Percentiles rank a stretch among this genome's conserved stretches.
These are phyloP conservation scores for Cnemophilus loriae DNA, from an alignment of 2,113 vertebrate genomes.

Conservation along the genomic window DNA sequence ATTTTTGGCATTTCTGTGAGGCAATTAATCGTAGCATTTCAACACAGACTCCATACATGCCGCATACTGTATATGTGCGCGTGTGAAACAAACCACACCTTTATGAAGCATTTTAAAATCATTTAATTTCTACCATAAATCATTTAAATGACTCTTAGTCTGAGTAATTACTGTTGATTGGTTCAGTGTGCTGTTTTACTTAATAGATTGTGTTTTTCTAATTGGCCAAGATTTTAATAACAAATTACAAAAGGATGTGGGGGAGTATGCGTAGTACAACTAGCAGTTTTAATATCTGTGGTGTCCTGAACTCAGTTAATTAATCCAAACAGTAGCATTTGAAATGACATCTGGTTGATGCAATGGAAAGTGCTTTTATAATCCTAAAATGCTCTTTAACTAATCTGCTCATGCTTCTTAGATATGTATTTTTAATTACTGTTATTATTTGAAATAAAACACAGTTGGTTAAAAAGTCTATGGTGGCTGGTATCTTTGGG, in stretches of 20 bases:
- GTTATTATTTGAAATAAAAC: slow-evolving; percentile 32
- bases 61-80: neutral
- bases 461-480: neutral
- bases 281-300: slow-evolving; percentile 15
- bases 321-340: slow-evolving; percentile 31
- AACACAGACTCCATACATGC: neutral
- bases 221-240: slow-evolving; percentile 41
- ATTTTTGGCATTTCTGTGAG: slow-evolving; percentile 21
- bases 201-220: slow-evolving; percentile 36
- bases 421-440: slow-evolving; percentile 42
- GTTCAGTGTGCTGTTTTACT: slow-evolving; percentile 28
- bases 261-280: neutral
- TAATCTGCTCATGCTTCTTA: slow-evolving; percentile 34
- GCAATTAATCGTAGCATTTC: slow-evolving; percentile 1
- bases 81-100: neutral
- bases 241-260: neutral
- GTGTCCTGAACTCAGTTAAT: slow-evolving; percentile 51
- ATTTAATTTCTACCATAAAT: slow-evolving; percentile 24
- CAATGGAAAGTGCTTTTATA: slow-evolving; percentile 33
- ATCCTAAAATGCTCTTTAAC: slow-evolving; percentile 50
- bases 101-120: slow-evolving; percentile 2
- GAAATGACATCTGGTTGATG: slow-evolving; percentile 49
- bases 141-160: slow-evolving; percentile 10
- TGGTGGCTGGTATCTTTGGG: neutral
- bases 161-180: slow-evolving; percentile 47